Conservation (phyloP, 2,888 invertebrate species). For the Mythimna impura region DNA sequence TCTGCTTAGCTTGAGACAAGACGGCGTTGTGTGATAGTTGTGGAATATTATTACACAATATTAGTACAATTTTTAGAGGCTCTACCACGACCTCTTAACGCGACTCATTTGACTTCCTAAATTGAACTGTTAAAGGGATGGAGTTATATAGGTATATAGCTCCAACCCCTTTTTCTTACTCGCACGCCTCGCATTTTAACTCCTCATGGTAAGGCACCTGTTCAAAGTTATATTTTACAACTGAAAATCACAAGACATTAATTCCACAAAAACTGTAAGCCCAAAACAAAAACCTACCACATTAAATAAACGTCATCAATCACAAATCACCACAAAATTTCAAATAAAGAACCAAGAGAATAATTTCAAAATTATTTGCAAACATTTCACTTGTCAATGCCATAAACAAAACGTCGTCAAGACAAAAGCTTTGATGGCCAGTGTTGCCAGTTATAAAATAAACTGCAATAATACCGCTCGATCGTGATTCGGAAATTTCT, state of each 20-base stretch:
- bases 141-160: no score
- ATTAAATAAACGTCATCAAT: conserved; percentile 45
- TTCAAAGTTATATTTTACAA: not conserved
- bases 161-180: no score
- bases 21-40: no score
- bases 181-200: no score
- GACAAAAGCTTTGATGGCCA: conserved; percentile 72
- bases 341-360: conserved; percentile 44
- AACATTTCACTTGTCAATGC: conserved; percentile 70
- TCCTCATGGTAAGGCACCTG: no score
- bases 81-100: no score
- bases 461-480: conserved; percentile 70
- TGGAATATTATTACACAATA: no score
- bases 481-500: conserved; percentile 79
- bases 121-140: no score
- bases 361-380: conserved; percentile 64
- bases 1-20: no score
- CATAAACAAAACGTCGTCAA: conserved; percentile 69
- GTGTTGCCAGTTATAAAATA: conserved; percentile 76
- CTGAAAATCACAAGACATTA: not conserved
- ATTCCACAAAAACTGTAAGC: conserved; percentile 1
- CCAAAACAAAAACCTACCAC: conserved; percentile 33
- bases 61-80: no score
- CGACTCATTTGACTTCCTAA: no score
- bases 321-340: conserved; percentile 45